phyloP scores from a whole-genome alignment of 2,797 vertebrate species.

The Cichlasoma orientale region DNA sequence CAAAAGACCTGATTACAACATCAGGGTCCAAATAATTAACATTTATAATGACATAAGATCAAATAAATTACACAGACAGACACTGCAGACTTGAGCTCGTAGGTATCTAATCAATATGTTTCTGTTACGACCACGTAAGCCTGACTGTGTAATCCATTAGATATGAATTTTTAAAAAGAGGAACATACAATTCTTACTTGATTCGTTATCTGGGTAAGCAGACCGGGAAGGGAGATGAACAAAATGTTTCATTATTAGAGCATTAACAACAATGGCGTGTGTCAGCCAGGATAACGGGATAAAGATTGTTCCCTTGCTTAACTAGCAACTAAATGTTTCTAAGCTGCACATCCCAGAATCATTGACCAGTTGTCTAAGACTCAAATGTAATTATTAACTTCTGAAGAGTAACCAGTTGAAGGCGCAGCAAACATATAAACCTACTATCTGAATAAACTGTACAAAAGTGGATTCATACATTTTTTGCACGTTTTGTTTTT shows the following conservation, averaged over 20 bases:
- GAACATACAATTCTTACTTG: constrained; percentile 4
- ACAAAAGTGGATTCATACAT: not conserved
- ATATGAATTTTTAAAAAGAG: not conserved
- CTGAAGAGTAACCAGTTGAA: not conserved
- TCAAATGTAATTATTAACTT: constrained; percentile 16
- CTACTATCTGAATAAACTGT: not conserved
- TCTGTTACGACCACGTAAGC: not conserved
- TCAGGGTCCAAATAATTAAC: not conserved
- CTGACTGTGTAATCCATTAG: not conserved
- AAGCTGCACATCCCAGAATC: not conserved
- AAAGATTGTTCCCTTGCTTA: not conserved
- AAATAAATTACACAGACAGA: not conserved
- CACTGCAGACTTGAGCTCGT: not conserved
- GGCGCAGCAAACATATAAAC: not conserved
- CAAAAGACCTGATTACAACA: not conserved
- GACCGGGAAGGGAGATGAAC: not conserved
- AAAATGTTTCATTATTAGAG: constrained; percentile 13
- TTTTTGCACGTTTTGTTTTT: not conserved
- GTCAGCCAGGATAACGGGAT: not conserved
- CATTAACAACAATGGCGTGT: not conserved
- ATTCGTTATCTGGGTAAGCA: not conserved
- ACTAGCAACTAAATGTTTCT: constrained; percentile 2
- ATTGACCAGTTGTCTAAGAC: constrained; percentile 1
- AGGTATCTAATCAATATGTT: constrained; percentile 2
- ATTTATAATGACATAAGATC: not conserved